These are phyloP conservation scores for Hormaphis cornu DNA, from an alignment of 1,140 invertebrate species.

Conservation along the genomic window DNA sequence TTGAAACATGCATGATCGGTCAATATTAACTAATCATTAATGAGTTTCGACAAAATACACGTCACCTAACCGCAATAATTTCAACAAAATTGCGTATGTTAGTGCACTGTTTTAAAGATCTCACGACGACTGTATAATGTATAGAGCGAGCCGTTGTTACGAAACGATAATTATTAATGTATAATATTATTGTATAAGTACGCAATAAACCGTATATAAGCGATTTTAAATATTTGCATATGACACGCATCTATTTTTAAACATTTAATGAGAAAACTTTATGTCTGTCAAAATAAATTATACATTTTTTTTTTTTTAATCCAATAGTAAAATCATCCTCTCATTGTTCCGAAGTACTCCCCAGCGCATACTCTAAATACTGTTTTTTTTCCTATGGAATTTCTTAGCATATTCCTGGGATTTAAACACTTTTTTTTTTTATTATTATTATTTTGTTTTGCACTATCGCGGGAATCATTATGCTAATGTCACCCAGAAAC, in stretches of 20 bases:
- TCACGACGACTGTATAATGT: no score
- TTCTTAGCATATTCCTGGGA: slow-evolving; percentile 30
- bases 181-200: neutral
- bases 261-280: slow-evolving; percentile 27
- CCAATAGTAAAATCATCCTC: slow-evolving; percentile 26
- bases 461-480: slow-evolving; percentile 32
- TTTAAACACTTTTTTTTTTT: slow-evolving; percentile 31
- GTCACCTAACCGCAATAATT: no score
- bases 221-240: slow-evolving; percentile 1
- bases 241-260: slow-evolving; percentile 17
- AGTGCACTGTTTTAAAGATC: no score
- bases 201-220: neutral
- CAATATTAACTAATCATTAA: no score
- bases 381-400: slow-evolving; percentile 23
- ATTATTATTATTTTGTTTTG: slow-evolving; percentile 21
- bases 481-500: slow-evolving; percentile 32
- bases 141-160: no score
- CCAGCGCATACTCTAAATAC: slow-evolving; percentile 16
- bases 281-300: slow-evolving; percentile 28
- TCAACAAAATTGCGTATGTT: no score
- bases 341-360: slow-evolving; percentile 23
- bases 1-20: no score
- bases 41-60: no score
- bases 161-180: no score
- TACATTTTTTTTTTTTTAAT: slow-evolving; percentile 32